A percentile compares a stretch with the other conserved stretches of the same genome.
Evolutionary conservation across 2,888 invertebrate genomes (phyloP).

Genomic region (Cantharis flavilabris): DNA sequence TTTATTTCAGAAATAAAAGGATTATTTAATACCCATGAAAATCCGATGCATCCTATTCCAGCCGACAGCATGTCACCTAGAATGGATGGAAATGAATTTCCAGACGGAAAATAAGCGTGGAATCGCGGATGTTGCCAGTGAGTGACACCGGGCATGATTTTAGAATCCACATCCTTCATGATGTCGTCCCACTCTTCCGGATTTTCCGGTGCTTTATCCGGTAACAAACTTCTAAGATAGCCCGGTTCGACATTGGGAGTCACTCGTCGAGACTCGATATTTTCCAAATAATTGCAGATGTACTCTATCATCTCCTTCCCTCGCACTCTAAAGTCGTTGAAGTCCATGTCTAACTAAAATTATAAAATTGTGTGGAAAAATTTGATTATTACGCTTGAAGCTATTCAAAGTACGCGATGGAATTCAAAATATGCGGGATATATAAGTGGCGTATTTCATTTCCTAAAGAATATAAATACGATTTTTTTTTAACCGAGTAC

Average conservation of each 20-base stretch:
- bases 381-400: background rate
- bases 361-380: background rate
- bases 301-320: slow-evolving; percentile 95
- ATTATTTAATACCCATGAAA: slow-evolving; percentile 83
- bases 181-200: slow-evolving; percentile 87
- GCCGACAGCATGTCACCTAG: slow-evolving; percentile 96
- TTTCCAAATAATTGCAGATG: slow-evolving; percentile 87
- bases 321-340: slow-evolving; percentile 80
- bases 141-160: slow-evolving; percentile 93
- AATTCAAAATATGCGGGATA: background rate
- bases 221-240: slow-evolving; percentile 78
- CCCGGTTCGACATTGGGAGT: slow-evolving; percentile 91
- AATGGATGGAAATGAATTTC: slow-evolving; percentile 97
- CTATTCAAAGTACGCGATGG: background rate
- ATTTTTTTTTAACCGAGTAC: slow-evolving; percentile 1
- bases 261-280: slow-evolving; percentile 77
- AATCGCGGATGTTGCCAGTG: slow-evolving; percentile 99
- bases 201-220: slow-evolving; percentile 77
- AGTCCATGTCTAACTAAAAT: slow-evolving; percentile 68
- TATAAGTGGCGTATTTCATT: background rate
- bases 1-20: background rate
- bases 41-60: slow-evolving; percentile 96
- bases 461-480: background rate
- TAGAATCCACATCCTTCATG: slow-evolving; percentile 85
- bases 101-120: slow-evolving; percentile 98